Evolutionary conservation across 2,797 vertebrate species (phyloP).

Genomic region (Xenopus petersii): DNA sequence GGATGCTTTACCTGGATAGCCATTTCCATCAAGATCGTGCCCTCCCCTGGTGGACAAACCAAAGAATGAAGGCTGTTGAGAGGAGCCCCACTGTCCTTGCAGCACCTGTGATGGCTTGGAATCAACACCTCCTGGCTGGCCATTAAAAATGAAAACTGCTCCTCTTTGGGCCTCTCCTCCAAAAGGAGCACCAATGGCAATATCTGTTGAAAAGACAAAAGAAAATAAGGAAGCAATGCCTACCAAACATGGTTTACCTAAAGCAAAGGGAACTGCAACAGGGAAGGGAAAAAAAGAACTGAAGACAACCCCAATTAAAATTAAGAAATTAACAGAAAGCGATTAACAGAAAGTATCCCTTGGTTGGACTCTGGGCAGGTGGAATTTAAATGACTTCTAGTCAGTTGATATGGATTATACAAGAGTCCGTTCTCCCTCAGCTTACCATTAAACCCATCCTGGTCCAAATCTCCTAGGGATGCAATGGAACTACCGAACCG

Average conservation of each 20-base stretch:
- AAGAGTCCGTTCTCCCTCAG: no score
- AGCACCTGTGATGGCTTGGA: constrained; percentile 83
- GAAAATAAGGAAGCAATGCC: no score
- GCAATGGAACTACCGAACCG: constrained; percentile 86
- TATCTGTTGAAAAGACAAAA: constrained; percentile 63
- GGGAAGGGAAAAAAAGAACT: no score
- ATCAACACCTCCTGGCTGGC: constrained; percentile 68
- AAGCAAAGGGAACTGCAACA: no score
- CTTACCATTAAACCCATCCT: constrained; percentile 88
- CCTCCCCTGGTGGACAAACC: constrained; percentile 82
- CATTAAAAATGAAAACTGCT: constrained; percentile 83
- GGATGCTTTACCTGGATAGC: constrained; percentile 77
- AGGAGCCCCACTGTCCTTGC: constrained; percentile 74
- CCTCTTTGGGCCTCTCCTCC: constrained; percentile 78
- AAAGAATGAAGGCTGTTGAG: constrained; percentile 74
- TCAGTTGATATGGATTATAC: no score
- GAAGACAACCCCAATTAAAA: no score
- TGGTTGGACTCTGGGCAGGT: no score
- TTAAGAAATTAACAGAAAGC: no score
- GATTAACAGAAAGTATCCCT: no score
- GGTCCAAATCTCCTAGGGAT: constrained; percentile 83
- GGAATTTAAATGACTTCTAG: no score
- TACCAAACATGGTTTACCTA: no score
- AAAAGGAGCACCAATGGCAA: constrained; percentile 82
- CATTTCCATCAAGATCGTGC: constrained; percentile 84